Percentiles rank a stretch among this genome's conserved stretches.
phyloP scores from a whole-genome alignment of 2,888 invertebrate genomes.

The Drosophila neotestacea region DNA sequence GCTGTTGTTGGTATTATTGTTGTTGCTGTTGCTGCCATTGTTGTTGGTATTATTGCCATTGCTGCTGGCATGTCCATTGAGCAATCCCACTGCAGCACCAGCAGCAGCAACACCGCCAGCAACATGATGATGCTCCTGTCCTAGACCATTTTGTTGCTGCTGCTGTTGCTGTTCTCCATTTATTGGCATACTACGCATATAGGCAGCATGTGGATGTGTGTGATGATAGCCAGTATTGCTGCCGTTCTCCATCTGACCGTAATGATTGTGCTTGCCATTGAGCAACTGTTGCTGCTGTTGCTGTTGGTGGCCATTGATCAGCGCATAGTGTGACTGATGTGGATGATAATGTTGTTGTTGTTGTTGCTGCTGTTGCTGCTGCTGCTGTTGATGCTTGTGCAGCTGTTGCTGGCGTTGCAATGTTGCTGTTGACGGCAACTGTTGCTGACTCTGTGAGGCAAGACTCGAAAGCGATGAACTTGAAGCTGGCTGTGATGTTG shows the following conservation, averaged over 20 bases:
- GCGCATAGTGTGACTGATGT: constrained; percentile 61
- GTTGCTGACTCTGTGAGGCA: constrained; percentile 83
- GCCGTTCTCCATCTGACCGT: constrained; percentile 58
- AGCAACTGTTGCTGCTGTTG: constrained; percentile 55
- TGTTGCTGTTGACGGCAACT: constrained; percentile 59
- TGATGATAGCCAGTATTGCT: constrained; percentile 51
- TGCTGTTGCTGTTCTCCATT: constrained; percentile 59
- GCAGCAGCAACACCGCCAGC: constrained; percentile 1
- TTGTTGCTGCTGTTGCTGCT: constrained; percentile 52
- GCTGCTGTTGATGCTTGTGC: constrained; percentile 75
- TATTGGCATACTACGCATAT: constrained; percentile 44
- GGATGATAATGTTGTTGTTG: constrained; percentile 66
- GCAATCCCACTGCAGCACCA: constrained; percentile 41
- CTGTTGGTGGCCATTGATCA: constrained; percentile 63
- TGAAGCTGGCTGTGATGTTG: constrained; percentile 84
- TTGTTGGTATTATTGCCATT: constrained; percentile 59
- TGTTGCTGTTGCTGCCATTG: constrained; percentile 19
- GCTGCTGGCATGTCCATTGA: constrained; percentile 61
- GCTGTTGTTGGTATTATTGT: constrained; percentile 20
- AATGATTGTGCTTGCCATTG: constrained; percentile 64
- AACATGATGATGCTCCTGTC: constrained; percentile 46
- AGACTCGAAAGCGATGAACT: constrained; percentile 83
- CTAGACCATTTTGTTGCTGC: constrained; percentile 50
- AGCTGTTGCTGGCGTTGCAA: constrained; percentile 72
- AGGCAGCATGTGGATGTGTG: constrained; percentile 53